A percentile compares a stretch with the other conserved stretches of the same genome.
phyloP scores from a whole-genome alignment of 2,797 vertebrate genomes.

The Ctenopoma kingsleyae region DNA sequence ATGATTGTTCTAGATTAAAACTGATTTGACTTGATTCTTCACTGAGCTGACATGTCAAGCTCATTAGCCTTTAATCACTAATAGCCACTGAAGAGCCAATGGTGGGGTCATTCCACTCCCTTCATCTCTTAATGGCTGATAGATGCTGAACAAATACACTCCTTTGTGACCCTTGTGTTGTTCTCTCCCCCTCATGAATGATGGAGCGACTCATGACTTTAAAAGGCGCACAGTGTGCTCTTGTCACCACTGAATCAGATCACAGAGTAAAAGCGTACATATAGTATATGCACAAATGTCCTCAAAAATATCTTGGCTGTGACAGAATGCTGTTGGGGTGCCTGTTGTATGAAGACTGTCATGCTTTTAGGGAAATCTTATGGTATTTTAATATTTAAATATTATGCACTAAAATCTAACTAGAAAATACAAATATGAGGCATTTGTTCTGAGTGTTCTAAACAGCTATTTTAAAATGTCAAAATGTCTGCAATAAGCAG shows the following conservation, averaged over 20 bases:
- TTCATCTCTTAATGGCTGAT: constrained; percentile 21
- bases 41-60: constrained; percentile 17
- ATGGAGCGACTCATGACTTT: constrained; percentile 21
- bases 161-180: background rate
- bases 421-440: no score
- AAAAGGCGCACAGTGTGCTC: constrained; percentile 33
- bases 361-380: no score
- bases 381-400: no score
- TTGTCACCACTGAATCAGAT: constrained; percentile 39
- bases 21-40: constrained; percentile 14
- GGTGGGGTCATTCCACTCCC: constrained; percentile 5
- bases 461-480: no score
- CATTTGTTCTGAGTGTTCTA: no score
- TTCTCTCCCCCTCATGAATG: constrained; percentile 37
- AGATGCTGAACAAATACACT: constrained; percentile 24
- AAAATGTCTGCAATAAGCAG: no score
- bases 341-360: no score
- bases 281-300: background rate
- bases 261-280: background rate
- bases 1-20: constrained; percentile 19
- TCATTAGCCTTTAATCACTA: constrained; percentile 31
- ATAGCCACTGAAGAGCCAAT: constrained; percentile 8
- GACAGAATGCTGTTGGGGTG: background rate
- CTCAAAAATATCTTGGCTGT: constrained; percentile 1
- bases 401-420: no score